Percentiles rank a stretch among this genome's conserved stretches.
Conservation (phyloP, 1,140 invertebrate genomes). For the Armadillidium nasatum region DNA sequence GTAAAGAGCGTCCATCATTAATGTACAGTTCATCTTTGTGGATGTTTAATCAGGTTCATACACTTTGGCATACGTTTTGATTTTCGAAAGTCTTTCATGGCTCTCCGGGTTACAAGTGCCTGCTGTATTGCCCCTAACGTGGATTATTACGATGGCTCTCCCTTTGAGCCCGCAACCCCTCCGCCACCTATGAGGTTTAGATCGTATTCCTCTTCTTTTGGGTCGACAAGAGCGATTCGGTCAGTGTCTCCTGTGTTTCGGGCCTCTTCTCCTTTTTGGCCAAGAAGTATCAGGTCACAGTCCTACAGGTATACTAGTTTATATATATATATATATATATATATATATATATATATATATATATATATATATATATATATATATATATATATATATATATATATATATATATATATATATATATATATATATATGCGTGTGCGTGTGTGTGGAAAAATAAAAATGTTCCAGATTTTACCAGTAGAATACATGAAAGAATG, state of each 20-base stretch:
- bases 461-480: no score
- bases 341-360: slow-evolving; percentile 13
- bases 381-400: slow-evolving; percentile 4
- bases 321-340: slow-evolving; percentile 11
- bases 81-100: neutral
- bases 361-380: slow-evolving; percentile 11
- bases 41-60: neutral
- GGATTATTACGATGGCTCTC: neutral
- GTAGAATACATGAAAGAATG: no score
- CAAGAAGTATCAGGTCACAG: neutral
- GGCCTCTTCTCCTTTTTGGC: neutral
- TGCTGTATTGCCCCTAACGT: neutral
- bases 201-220: neutral
- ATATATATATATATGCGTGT: slow-evolving; percentile 8
- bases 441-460: no score
- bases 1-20: neutral
- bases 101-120: neutral
- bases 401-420: slow-evolving; percentile 8
- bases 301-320: neutral
- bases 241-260: neutral
- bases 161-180: neutral
- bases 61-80: neutral
- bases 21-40: neutral
- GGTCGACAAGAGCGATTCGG: neutral
- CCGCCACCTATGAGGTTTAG: neutral